Base-by-base conservation (phyloP, 2,797 vertebrate species). In the Nothura maculosa region DNA sequence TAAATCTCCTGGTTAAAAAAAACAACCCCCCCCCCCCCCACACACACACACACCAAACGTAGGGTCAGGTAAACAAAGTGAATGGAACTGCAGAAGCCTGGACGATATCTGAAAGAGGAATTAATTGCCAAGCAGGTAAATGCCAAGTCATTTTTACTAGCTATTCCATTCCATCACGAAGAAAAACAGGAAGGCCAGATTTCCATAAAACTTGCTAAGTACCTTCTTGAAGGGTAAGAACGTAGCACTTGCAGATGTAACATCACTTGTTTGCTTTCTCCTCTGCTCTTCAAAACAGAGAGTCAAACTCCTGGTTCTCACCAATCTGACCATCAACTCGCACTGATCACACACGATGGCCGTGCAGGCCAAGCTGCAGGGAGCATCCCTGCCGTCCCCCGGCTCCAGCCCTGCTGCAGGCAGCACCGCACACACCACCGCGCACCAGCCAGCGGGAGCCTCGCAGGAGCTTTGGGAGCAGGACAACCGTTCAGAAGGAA, bases 81-180 rank as follows among this genome's bases (percentile, higher is more conserved):
- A 0, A 14, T 2, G 0, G 30, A 72, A 75, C 28, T 38, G 8
- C 32, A 78, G 28, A 7, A 57, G 6, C 30, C 85, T 4, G 3
- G 48, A 45, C 45, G 61, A 30, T 3, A 57, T 5, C 25, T 42
- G 57, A 36, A 55, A 78, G 57, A 74, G 69, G 5, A 19, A 70
- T 36, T 0, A 6, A 30, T 10, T 84, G 9, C 20, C 0, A 85
- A 80, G 58, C 28, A 62, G 15, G 48, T 52, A 70, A 83, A 25
- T 6, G 1, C 1, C 11, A 68, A 57, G 47, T 50, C 0, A 62
- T 17, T 70, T 89, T 74, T 30, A 57, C 25, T 40, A 36, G 25
- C 67, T 28, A 52, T 52, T 84, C 85, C 2, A 60, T 60, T 79
- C 81, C 6, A 40, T 38, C 25, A 70, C 27, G 12, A 57, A 87